Evolutionary conservation across 2,797 vertebrate genomes (phyloP).

Genomic region (Scarus forsteni): DNA sequence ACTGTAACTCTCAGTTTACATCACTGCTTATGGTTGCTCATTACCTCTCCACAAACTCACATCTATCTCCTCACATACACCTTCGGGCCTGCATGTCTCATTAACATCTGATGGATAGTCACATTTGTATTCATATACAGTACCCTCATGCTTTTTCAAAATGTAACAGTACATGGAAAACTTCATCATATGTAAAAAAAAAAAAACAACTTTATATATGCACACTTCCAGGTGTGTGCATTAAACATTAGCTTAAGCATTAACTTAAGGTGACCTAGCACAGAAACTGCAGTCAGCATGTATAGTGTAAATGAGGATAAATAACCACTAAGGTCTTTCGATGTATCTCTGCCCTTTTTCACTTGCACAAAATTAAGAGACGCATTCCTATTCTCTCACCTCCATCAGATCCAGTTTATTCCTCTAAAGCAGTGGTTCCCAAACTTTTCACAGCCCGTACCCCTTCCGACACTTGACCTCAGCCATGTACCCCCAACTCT

Average conservation of each 20-base stretch:
- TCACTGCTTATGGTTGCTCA: slow-evolving; percentile 8
- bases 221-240: slow-evolving; percentile 6
- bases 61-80: not conserved
- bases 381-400: slow-evolving; percentile 35
- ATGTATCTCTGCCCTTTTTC: slow-evolving; percentile 26
- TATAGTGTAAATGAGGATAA: slow-evolving; percentile 50
- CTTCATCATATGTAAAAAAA: not conserved
- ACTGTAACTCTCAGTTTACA: slow-evolving; percentile 9
- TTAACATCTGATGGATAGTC: slow-evolving; percentile 17
- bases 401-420: slow-evolving; percentile 19
- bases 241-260: too few species aligned
- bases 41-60: slow-evolving; percentile 8
- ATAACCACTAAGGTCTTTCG: slow-evolving; percentile 35
- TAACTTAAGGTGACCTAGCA: slow-evolving; percentile 47
- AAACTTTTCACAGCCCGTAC: too few species aligned
- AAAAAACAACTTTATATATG: slow-evolving; percentile 5
- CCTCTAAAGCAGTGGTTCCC: too few species aligned
- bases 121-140: slow-evolving; percentile 11
- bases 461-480: too few species aligned
- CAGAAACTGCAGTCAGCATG: slow-evolving; percentile 30
- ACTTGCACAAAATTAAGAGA: slow-evolving; percentile 15
- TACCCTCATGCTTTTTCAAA: not conserved
- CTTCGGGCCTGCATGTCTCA: not conserved
- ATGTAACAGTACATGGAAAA: slow-evolving; percentile 2
- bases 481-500: too few species aligned